Base-by-base conservation (phyloP, 1,140 invertebrate species). In the Drosophila arawakana region DNA sequence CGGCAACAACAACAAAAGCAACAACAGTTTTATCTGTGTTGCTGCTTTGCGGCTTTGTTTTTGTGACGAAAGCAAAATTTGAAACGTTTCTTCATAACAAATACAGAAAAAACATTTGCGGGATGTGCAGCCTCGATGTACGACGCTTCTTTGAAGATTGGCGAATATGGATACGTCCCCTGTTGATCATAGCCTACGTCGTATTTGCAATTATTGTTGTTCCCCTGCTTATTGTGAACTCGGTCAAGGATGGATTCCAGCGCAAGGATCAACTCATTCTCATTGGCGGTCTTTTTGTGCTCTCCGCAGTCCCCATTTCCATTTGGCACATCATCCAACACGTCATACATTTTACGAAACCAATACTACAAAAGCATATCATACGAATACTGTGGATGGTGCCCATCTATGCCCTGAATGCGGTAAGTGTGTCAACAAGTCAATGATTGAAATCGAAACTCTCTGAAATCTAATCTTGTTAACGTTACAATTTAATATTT, bases 361-460 rank as follows among this genome's bases (percentile, higher is more conserved):
- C 98, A 21, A 96, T 95, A 89, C 93, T 99, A 71, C 98, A 99
- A 68, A 98, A 98, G 93, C 96, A 98, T 93, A 98, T 99, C 65
- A 98, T 98, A 92, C 97, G 98, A 91, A 98, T 99, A 93, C 92
- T 99, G 80, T 99, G 98, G 98, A 99, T 99, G 98, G 98, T 99
- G 55, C 98, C 98, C 76, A 98, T 99, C 83, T 99, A 99, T 95
- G 97, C 97, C 39, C 92, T 98, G 9, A 98, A 98, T 95, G 97
- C 98, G 74, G 96, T 97, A 94, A 96, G 96, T 91, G 65, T 69
- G 76, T 67, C 77, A 84, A 6, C 13, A 2, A 25, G 4, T 25
- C 25, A 30, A 2, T 5, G 43, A 47, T 61, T 39, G 41, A 58
- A 52, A 49, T 39, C 11, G 58, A 55, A 59, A 50, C 10, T 52